phyloP scores from a whole-genome alignment of 2,113 vertebrate genomes.

The Peromyscus maniculatus region DNA sequence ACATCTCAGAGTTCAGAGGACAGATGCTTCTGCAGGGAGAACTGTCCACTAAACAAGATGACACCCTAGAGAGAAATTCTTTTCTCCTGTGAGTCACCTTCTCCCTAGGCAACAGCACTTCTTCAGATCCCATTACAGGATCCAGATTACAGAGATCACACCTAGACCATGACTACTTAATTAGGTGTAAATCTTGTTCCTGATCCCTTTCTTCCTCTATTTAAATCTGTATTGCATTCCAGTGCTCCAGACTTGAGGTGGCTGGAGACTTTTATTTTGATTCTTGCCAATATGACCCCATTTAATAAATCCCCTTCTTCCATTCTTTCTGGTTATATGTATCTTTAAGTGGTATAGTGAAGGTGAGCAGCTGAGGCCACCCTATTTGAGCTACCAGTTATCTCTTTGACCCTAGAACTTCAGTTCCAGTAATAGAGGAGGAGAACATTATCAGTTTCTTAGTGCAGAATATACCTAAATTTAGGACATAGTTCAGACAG shows the following conservation, averaged over 20 bases:
- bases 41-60: neutral
- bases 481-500: neutral
- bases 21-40: rapidly evolving
- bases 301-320: neutral
- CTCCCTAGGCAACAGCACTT: neutral
- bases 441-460: neutral
- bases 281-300: neutral
- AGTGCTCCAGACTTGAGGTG: neutral
- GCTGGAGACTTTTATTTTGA: neutral
- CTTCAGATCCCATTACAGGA: neutral
- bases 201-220: neutral
- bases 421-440: neutral
- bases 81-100: neutral
- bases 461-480: neutral
- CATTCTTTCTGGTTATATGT: neutral
- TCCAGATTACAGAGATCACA: neutral
- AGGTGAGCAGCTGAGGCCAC: no score
- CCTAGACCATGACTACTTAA: neutral
- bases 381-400: no score
- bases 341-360: neutral
- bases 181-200: neutral
- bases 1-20: neutral
- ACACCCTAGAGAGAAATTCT: neutral
- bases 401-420: neutral
- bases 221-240: neutral